phyloP scores from a whole-genome alignment of 2,113 vertebrate genomes.

The Eptatretus burgeri region DNA sequence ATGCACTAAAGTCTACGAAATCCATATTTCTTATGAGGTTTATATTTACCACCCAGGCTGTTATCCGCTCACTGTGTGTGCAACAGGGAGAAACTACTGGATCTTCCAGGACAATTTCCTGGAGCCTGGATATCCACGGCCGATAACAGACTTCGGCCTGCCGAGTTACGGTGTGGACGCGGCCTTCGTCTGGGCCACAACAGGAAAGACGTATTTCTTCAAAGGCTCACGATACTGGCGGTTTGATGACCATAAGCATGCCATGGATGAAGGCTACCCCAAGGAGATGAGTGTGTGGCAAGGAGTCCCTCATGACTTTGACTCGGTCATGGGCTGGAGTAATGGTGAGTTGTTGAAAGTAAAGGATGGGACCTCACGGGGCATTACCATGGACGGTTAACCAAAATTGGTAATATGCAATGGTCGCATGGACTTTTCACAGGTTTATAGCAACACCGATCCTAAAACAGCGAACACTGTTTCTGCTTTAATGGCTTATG shows the following conservation, averaged over 20 bases:
- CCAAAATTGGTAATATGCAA: too few relatives aligned
- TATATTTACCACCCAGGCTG: too few relatives aligned
- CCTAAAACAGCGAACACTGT: too few relatives aligned
- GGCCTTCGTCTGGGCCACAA: slow-evolving; percentile 58
- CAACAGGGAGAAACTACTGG: slow-evolving; percentile 62
- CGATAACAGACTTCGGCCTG: slow-evolving; percentile 54
- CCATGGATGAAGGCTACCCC: slow-evolving; percentile 61
- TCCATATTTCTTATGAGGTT: too few relatives aligned
- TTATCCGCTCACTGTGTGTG: not conserved
- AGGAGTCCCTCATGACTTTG: slow-evolving; percentile 39
- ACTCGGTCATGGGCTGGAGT: slow-evolving; percentile 74
- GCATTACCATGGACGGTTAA: too few relatives aligned
- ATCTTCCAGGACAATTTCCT: slow-evolving; percentile 76
- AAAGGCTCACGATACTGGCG: slow-evolving; percentile 61
- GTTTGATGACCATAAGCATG: slow-evolving; percentile 39
- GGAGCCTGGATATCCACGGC: slow-evolving; percentile 67
- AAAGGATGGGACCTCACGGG: too few relatives aligned
- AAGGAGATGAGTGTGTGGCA: slow-evolving; percentile 45
- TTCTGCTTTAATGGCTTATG: too few relatives aligned
- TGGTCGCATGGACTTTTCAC: too few relatives aligned
- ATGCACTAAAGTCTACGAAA: too few relatives aligned
- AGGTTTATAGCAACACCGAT: too few relatives aligned
- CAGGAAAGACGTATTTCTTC: slow-evolving; percentile 90
- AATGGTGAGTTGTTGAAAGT: slow-evolving; percentile 31
- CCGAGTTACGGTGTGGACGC: slow-evolving; percentile 45